Evolutionary conservation across 2,888 invertebrate species (phyloP), one percentile per base, ranked within the genome.

Genomic region (Drosophila birchii): DNA sequence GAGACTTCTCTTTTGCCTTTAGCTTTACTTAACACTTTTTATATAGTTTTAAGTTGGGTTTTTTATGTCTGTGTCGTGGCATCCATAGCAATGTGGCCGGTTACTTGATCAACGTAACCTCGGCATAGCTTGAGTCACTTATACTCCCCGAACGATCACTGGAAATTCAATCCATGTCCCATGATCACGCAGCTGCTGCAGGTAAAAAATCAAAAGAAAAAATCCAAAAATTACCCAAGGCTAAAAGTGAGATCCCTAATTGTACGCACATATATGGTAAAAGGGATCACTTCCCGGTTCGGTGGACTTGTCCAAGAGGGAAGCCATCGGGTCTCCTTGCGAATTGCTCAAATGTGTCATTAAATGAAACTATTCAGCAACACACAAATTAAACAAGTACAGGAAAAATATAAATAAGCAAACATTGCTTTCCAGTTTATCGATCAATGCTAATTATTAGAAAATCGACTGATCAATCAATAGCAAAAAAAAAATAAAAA

Each of bases 61-160:
- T 58, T 68, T 57, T 36, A 69, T 36, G 58, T 23, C 23, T 56
- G 41, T 29, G 16, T 45, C 64, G 49, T 44, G 73, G 69, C 58
- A 56, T 68, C 58, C 62, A 56, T 57, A 54, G 59, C 76, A 79
- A 70, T 78, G 58, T 60, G 64, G 45, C 54, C 51, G 71, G 85
- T 87, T 88, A 89, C 85, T 81, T 85, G 87, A 86, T 81, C 80
- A 78, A 76, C 76, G 71, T 81, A 89, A 85, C 86, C 86, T 89
- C 87, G 86, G 32, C 64, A 76, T 74, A 79, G 78, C 80, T 86
- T 76, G 77, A 87, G 68, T 82, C 81, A 79, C 70, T 67, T 55
- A 29, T 51, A n/a, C 54, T 53, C 43, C 56, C 34, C 58, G 47
- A 39, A 59, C 80, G 80, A 80, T 86, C 80, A 59, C 80, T 72